Conservation (phyloP, 2,797 vertebrate genomes). For the Premnoplex brunnescens region DNA sequence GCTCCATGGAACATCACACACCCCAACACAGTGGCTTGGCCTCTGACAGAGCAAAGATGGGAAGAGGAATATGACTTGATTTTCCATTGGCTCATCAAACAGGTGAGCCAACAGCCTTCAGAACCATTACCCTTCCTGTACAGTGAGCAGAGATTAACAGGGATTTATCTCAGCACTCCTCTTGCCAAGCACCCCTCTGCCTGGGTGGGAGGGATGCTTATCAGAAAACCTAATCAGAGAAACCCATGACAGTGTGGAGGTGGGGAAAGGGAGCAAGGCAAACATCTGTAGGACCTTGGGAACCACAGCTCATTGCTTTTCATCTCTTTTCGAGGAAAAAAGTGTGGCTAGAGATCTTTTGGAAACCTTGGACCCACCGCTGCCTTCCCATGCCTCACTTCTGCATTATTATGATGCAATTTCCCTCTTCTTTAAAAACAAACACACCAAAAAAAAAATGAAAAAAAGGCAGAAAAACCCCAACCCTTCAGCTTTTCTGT, state of each 20-base stretch:
- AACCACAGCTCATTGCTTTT: background rate
- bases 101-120: background rate
- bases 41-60: background rate
- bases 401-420: background rate
- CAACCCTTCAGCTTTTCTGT: background rate
- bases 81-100: conserved; percentile 27
- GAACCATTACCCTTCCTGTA: background rate
- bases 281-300: background rate
- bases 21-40: background rate
- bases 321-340: background rate
- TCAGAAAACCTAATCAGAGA: too few species aligned
- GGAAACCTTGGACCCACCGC: background rate
- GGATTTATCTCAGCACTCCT: background rate
- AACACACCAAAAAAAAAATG: background rate
- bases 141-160: background rate
- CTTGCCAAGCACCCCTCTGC: background rate
- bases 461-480: fast-evolving
- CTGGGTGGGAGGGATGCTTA: background rate
- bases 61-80: background rate
- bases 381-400: background rate
- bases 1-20: background rate
- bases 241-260: too few species aligned
- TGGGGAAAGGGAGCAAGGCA: background rate
- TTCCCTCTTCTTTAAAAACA: background rate
- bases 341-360: background rate